Base-by-base conservation (phyloP, 2,888 invertebrate species). In the Ashinkailepas kermadecensis region DNA sequence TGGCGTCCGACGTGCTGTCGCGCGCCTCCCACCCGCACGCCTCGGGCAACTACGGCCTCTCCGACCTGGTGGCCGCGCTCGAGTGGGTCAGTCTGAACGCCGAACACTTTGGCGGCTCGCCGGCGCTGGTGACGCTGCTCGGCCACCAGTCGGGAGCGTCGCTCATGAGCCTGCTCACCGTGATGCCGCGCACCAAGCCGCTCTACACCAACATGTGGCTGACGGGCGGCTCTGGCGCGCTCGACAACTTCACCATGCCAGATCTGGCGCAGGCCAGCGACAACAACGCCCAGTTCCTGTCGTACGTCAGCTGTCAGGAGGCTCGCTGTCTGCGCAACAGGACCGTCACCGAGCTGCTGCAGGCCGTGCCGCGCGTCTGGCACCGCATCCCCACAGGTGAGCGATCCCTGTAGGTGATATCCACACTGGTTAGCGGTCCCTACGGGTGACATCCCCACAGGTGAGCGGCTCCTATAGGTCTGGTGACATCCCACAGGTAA, bases 111-210 rank as follows among this genome's bases (percentile, higher is more conserved):
- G 95, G 95, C 0, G 95, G 95, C 0, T 92, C 95, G 86, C 91
- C 92, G 0, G 89, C 90, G 0, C 90, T 93, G 7, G 93, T 96
- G 0, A 95, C 95, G 0, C 86, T 96, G 65, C 90, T 95, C 85
- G 96, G 95, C 0, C 95, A 95, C 86, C 90, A 94, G 54, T 94
- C 95, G 0, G 95, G 95, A 1, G 95, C 93, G 0, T 95, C 95
- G 0, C 87, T 95, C 21, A 93, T 94, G 0, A 92, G 94, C 0
- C 93, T 94, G 0, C 88, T 96, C 70, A 90, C 92, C 86, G 88
- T 92, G 84, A 87, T 89, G 18, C 88, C 87, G 84, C 82, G 84
- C 67, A 86, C 91, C 6, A 90, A 91, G 81, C 91, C 91, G 80
- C 88, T 95, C 9, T 95, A 95, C 86, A 89, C 92, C 0, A 89